Evolutionary conservation across 2,797 vertebrate species (phyloP).

Genomic region (Paguma larvata): DNA sequence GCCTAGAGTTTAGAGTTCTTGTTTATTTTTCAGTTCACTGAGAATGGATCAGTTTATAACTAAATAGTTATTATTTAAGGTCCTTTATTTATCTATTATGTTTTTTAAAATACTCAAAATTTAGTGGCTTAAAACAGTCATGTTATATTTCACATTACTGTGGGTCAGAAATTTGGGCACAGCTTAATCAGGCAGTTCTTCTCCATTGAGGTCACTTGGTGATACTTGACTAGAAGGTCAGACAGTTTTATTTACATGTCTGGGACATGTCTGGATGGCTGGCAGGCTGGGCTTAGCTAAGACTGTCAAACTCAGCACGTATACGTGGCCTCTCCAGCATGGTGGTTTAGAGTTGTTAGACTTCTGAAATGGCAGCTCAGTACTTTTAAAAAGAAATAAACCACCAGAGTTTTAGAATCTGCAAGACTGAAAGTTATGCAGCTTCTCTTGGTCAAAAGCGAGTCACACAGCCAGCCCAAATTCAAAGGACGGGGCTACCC

Average conservation of each 20-base stretch:
- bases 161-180: conserved; percentile 4
- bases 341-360: conserved; percentile 9
- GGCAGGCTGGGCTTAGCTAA: background rate
- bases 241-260: conserved; percentile 33
- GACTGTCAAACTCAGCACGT: background rate
- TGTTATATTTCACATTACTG: background rate
- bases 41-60: background rate
- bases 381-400: conserved; percentile 49
- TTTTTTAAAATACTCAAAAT: background rate
- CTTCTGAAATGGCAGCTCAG: conserved; percentile 42
- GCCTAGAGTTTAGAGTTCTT: background rate
- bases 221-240: background rate
- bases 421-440: background rate
- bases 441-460: conserved; percentile 1
- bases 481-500: background rate
- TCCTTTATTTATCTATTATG: background rate
- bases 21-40: conserved; percentile 35
- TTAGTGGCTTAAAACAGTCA: background rate
- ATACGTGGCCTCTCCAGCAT: background rate
- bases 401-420: conserved; percentile 47
- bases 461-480: background rate
- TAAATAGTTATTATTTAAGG: conserved; percentile 3
- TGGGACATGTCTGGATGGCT: background rate
- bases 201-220: background rate
- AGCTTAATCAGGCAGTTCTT: conserved; percentile 44